phyloP scores from a whole-genome alignment of 2,797 vertebrate species.

The Cynopterus sphinx region DNA sequence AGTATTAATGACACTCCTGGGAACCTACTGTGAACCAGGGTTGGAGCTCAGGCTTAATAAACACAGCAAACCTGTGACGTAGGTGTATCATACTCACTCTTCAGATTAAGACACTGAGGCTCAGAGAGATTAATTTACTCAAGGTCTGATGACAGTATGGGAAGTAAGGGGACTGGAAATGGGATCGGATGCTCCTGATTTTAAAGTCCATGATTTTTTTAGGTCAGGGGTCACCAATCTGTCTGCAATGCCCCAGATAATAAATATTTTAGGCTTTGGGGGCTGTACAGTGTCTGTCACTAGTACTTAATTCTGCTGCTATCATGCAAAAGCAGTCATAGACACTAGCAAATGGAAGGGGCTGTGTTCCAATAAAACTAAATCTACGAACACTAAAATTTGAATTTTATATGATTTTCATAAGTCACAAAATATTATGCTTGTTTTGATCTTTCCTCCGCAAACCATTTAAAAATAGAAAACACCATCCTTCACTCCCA shows the following conservation, averaged over 20 bases:
- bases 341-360: background rate
- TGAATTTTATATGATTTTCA: slow-evolving; percentile 7
- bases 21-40: background rate
- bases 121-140: background rate
- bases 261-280: background rate
- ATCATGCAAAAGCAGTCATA: background rate
- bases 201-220: background rate
- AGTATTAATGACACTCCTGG: rapidly evolving
- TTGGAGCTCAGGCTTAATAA: background rate
- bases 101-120: background rate
- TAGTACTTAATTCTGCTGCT: background rate
- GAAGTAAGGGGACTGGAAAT: background rate
- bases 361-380: background rate
- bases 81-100: too few relatives aligned
- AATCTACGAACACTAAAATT: background rate
- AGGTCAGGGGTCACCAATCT: background rate
- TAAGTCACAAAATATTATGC: background rate
- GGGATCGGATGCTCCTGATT: background rate
- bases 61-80: background rate
- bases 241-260: background rate
- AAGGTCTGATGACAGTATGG: background rate
- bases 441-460: background rate
- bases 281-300: background rate
- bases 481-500: rapidly evolving
- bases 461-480: background rate